Evolutionary conservation across 2,797 vertebrate species (phyloP).

Genomic region (Centroberyx gerrardi): DNA sequence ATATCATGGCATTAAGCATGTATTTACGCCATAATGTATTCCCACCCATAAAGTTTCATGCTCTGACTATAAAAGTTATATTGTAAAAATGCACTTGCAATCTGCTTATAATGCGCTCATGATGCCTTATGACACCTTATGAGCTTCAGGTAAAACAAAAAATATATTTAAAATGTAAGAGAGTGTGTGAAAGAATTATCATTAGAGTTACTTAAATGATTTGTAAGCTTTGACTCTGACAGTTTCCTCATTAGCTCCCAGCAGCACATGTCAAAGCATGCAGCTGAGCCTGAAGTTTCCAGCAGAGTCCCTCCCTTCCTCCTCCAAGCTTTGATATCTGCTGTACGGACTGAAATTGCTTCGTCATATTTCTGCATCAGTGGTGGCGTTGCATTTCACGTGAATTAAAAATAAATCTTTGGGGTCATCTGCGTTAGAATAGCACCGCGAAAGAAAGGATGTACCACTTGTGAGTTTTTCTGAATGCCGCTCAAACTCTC

Average conservation of each 20-base stretch:
- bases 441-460: no score
- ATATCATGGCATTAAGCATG: no score
- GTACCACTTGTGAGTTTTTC: no score
- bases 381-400: no score
- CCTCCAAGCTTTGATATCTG: not conserved
- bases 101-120: no score
- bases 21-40: no score
- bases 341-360: slow-evolving; percentile 11
- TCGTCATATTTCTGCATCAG: not conserved
- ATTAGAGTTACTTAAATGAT: not conserved
- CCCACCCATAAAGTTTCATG: no score
- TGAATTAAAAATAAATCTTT: no score
- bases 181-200: not conserved
- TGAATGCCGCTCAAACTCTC: no score
- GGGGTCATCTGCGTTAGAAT: no score
- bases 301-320: slow-evolving; percentile 8
- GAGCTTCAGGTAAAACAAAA: not conserved
- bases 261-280: slow-evolving; percentile 60
- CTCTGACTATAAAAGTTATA: no score
- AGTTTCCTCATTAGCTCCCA: slow-evolving; percentile 6
- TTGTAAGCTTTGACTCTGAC: slow-evolving; percentile 15
- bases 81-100: no score
- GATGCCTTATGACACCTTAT: not conserved
- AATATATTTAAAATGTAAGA: not conserved
- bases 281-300: slow-evolving; percentile 25